These are phyloP conservation scores for Toxostoma redivivum DNA, from an alignment of 2,113 vertebrate genomes.

Conservation along the genomic window DNA sequence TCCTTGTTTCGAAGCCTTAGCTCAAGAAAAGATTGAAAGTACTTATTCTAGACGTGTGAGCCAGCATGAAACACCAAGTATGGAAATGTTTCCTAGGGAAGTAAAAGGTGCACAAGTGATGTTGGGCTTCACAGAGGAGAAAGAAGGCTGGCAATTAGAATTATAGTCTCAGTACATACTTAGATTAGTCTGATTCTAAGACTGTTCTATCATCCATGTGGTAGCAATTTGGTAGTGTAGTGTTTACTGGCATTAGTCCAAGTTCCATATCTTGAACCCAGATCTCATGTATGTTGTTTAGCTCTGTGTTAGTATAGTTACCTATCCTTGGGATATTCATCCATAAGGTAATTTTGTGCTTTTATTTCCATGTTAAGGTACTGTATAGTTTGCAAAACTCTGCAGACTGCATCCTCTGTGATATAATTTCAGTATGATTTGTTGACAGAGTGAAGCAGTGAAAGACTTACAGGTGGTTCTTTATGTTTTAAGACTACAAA, in stretches of 20 bases:
- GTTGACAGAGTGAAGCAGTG: neutral
- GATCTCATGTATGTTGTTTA: neutral
- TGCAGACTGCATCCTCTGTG: neutral
- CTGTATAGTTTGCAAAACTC: neutral
- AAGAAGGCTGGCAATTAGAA: neutral
- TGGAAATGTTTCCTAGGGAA: neutral
- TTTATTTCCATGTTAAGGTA: neutral
- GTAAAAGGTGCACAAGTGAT: neutral
- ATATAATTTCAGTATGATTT: neutral
- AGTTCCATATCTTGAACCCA: fast-evolving
- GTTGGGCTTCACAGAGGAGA: neutral
- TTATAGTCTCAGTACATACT: neutral
- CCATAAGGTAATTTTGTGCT: neutral
- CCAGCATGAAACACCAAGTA: neutral
- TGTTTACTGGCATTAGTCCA: neutral
- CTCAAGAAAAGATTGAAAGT: neutral
- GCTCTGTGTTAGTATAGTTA: neutral
- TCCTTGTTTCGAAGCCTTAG: neutral
- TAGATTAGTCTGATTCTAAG: neutral
- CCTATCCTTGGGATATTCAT: neutral
- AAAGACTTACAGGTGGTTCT: neutral
- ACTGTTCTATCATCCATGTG: fast-evolving
- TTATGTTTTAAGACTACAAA: neutral
- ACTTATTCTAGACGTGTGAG: neutral
- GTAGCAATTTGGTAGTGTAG: neutral